A percentile compares a stretch with the other conserved stretches of the same genome.
Evolutionary conservation across 1,140 invertebrate genomes (phyloP).

Genomic region (Ooceraea biroi): DNA sequence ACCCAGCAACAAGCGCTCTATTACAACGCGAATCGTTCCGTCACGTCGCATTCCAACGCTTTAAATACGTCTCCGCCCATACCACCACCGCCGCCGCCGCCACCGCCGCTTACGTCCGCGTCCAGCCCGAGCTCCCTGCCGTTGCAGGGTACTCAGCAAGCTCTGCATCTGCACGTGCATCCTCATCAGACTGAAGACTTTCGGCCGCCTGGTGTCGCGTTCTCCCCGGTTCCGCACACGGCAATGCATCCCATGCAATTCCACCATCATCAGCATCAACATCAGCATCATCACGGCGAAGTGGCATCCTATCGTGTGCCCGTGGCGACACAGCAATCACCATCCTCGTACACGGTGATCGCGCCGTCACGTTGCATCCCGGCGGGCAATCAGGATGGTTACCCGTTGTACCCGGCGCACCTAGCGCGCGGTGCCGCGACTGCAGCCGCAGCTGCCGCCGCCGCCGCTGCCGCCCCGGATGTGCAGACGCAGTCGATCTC

Average conservation of each 20-base stretch:
- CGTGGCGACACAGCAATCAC: constrained; percentile 27
- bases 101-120: constrained; percentile 44
- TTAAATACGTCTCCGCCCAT: constrained; percentile 43
- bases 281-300: constrained; percentile 62
- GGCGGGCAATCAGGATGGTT: constrained; percentile 46
- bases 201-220: constrained; percentile 65
- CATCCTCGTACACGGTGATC: constrained; percentile 75
- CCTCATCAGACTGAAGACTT: constrained; percentile 82
- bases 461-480: constrained; percentile 60
- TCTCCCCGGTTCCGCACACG: constrained; percentile 46
- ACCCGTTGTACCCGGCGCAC: constrained; percentile 38
- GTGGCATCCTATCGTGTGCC: constrained; percentile 61
- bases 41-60: constrained; percentile 48
- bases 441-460: not conserved
- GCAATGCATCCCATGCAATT: constrained; percentile 65
- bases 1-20: constrained; percentile 66
- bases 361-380: constrained; percentile 71
- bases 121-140: constrained; percentile 44
- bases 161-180: constrained; percentile 80
- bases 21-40: constrained; percentile 76
- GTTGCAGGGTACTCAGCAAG: constrained; percentile 55
- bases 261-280: constrained; percentile 69
- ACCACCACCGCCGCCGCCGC: constrained; percentile 16
- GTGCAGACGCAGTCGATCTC: constrained; percentile 79
- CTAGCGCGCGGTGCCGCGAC: not conserved